Conservation (phyloP, 2,113 vertebrate species). For the Ceyx margarethae region DNA sequence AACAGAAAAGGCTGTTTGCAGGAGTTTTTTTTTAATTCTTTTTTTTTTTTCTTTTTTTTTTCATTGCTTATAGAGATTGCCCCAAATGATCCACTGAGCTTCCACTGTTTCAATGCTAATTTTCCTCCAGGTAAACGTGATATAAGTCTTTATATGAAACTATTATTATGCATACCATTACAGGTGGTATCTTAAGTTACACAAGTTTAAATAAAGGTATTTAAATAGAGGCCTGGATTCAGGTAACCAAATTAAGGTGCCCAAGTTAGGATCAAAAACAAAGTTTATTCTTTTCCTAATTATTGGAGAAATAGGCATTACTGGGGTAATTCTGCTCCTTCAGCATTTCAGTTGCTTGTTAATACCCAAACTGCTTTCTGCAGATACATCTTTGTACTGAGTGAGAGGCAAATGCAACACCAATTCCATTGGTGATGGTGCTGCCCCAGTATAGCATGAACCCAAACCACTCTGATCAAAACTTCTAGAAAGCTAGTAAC, state of each 20-base stretch:
- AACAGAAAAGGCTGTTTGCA: neutral
- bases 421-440: rapidly evolving
- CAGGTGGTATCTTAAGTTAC: neutral
- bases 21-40: neutral
- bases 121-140: neutral
- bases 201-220: neutral
- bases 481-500: neutral
- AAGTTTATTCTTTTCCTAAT: neutral
- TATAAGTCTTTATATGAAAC: neutral
- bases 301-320: neutral
- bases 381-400: neutral
- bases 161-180: neutral
- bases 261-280: neutral
- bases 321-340: neutral
- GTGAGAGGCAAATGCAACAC: neutral
- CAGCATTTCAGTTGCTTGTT: neutral
- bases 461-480: neutral
- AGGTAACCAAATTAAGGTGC: neutral
- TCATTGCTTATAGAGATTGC: neutral
- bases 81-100: neutral
- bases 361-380: neutral
- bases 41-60: neutral
- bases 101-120: neutral
- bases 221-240: neutral
- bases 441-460: neutral